Conservation (phyloP, 2,797 vertebrate species). For the Pyrocephalus nanus region DNA sequence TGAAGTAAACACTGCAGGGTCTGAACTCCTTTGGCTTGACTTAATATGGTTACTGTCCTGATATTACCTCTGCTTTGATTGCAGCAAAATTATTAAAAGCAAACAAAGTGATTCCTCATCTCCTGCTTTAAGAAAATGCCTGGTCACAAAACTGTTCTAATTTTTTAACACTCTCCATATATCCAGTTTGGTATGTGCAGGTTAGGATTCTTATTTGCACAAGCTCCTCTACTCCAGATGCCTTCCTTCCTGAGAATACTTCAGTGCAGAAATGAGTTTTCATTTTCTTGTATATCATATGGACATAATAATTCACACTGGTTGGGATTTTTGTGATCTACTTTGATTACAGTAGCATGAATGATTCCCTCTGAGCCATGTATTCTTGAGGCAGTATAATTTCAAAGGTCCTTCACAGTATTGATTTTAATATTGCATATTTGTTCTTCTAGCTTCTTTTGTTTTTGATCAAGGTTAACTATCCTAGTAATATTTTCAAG, state of each 20-base stretch:
- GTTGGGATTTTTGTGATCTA: background rate
- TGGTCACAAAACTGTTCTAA: background rate
- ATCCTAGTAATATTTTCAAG: background rate
- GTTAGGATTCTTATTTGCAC: background rate
- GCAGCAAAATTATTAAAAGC: background rate
- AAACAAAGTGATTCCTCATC: background rate
- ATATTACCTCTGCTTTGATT: background rate
- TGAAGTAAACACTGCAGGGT: background rate
- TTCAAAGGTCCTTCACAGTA: slow-evolving; percentile 4
- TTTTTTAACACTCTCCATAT: background rate
- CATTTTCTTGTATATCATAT: background rate
- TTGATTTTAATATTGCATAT: background rate
- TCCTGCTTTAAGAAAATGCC: background rate
- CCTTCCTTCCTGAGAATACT: background rate
- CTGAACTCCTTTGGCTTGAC: background rate
- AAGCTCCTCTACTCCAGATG: background rate
- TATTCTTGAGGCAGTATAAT: background rate
- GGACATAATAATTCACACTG: background rate
- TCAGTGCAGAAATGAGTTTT: background rate
- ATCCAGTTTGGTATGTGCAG: background rate
- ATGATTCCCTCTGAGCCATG: background rate
- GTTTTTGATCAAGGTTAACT: slow-evolving; percentile 44
- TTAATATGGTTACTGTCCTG: background rate
- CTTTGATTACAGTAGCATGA: background rate
- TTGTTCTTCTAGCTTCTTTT: background rate